Conservation (phyloP, 2,888 invertebrate genomes). For the Meloe dianella region DNA sequence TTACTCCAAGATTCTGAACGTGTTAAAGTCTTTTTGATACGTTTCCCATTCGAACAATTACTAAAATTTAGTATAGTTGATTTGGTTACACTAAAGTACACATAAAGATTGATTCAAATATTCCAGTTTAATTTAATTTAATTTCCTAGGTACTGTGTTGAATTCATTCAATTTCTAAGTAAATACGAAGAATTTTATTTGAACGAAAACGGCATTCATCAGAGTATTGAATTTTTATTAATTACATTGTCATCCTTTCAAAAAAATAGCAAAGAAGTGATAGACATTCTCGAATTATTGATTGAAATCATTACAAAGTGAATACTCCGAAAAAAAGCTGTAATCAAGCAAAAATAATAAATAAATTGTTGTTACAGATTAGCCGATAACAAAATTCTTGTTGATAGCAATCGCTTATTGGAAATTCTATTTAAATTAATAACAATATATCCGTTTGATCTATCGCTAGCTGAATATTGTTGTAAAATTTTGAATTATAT, state of each 20-base stretch:
- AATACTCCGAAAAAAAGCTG: background rate
- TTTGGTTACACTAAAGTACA: background rate
- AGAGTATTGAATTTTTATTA: slow-evolving; percentile 6
- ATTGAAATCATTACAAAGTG: slow-evolving; percentile 2
- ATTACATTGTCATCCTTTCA: slow-evolving; percentile 6
- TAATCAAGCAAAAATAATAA: background rate
- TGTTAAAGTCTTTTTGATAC: background rate
- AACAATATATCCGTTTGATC: background rate
- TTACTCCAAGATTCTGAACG: background rate
- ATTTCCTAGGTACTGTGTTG: background rate
- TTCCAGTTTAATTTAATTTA: background rate
- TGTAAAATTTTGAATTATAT: background rate
- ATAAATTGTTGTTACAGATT: background rate
- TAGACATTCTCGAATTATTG: background rate
- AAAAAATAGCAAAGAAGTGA: background rate
- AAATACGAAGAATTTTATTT: slow-evolving; percentile 8
- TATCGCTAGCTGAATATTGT: slow-evolving; percentile 1
- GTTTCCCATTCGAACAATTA: slow-evolving; percentile 12
- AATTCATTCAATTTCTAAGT: slow-evolving; percentile 2
- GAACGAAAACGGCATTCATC: background rate
- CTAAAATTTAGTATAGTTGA: background rate
- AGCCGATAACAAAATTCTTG: background rate
- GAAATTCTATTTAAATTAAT: slow-evolving; percentile 6
- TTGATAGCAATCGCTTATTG: slow-evolving; percentile 9
- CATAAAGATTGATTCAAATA: background rate